A percentile compares a stretch with the other conserved stretches of the same genome.
These are phyloP conservation scores for Parazoanthus swiftii DNA, from an alignment of 92 coral and sea anemone genomes.

Conservation along the genomic window DNA sequence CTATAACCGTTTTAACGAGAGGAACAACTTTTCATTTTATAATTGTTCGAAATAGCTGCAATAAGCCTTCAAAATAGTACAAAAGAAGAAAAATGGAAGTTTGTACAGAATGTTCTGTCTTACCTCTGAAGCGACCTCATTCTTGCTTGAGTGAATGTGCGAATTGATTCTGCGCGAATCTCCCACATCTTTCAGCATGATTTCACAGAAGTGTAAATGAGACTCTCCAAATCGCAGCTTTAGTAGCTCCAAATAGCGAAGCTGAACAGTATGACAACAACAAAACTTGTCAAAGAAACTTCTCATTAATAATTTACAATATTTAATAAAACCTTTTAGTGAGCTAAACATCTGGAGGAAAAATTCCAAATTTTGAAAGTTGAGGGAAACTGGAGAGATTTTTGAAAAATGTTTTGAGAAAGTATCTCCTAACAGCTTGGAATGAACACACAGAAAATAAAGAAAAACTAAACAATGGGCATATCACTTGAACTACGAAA, in stretches of 20 bases:
- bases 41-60: not conserved
- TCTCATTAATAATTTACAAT: too few relatives aligned
- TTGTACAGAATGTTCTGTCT: not conserved
- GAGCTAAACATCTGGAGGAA: too few relatives aligned
- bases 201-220: slow-evolving; percentile 97
- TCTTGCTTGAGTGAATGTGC: slow-evolving; percentile 79
- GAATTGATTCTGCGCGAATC: slow-evolving; percentile 92
- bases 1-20: too few relatives aligned
- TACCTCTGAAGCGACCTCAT: slow-evolving; percentile 62
- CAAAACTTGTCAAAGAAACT: not conserved
- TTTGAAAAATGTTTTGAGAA: too few relatives aligned
- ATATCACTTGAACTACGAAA: too few relatives aligned
- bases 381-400: too few relatives aligned
- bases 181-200: slow-evolving; percentile 96
- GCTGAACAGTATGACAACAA: slow-evolving; percentile 48
- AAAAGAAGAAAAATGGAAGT: not conserved
- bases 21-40: too few relatives aligned
- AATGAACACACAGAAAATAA: too few relatives aligned
- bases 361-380: too few relatives aligned
- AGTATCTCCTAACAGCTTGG: too few relatives aligned
- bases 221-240: slow-evolving; percentile 98
- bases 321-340: too few relatives aligned
- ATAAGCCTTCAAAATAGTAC: not conserved
- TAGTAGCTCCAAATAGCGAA: slow-evolving; percentile 92
- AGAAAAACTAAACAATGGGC: too few relatives aligned